Conservation (phyloP, 30 jellyfish, hydroid and myxozoan species). For the Cassiopea andromeda region DNA sequence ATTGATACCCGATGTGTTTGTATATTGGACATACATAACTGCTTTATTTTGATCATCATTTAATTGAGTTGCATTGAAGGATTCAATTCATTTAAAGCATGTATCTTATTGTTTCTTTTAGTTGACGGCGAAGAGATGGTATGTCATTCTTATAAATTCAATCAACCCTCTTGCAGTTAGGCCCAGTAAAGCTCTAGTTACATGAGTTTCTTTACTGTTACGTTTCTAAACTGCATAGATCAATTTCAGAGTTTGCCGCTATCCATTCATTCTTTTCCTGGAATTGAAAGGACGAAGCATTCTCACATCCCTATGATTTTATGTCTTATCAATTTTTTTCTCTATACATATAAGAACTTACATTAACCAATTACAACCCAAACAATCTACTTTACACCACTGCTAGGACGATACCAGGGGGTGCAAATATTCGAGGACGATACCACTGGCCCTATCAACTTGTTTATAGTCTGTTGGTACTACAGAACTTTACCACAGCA, state of each 20-base stretch:
- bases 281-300: constrained; percentile 30
- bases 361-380: too few species aligned
- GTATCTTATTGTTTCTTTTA: constrained; percentile 18
- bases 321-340: not conserved
- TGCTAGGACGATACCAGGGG: too few species aligned
- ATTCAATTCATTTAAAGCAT: not conserved
- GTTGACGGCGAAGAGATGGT: constrained; percentile 75
- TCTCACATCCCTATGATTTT: not conserved
- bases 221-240: constrained; percentile 9
- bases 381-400: too few species aligned
- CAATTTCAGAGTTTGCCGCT: constrained; percentile 24
- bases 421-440: too few species aligned
- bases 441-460: too few species aligned
- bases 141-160: not conserved
- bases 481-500: too few species aligned
- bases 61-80: not conserved
- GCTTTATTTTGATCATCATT: not conserved
- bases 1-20: constrained; percentile 14
- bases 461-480: too few species aligned
- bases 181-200: constrained; percentile 28
- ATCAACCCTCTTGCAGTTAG: constrained; percentile 14
- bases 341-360: too few species aligned
- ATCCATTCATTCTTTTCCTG: not conserved
- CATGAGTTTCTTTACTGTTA: constrained; percentile 22
- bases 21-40: constrained; percentile 13